Base-by-base conservation (phyloP, 1,140 invertebrate genomes). In the Pseudomyrmex gracilis region DNA sequence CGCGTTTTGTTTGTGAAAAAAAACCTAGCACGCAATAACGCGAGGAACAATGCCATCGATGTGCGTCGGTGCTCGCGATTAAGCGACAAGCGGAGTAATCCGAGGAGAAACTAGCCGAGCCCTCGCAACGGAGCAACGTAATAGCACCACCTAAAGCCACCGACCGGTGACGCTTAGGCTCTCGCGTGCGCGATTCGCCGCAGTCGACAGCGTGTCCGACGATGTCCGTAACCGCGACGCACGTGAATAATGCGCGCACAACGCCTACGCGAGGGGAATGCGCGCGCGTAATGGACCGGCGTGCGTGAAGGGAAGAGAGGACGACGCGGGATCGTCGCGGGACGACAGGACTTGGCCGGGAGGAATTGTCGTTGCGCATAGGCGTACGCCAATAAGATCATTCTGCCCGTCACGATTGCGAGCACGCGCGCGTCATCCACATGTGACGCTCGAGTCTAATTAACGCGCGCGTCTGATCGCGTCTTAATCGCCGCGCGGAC, bases 221-320 rank as follows among this genome's bases (percentile, higher is more conserved):
- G 70, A 77, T 84, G 80, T 82, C 84, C 77, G 66, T 66, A 64
- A 85, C 73, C 78, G 82, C 86, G 34, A 86, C 73, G 87, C 83
- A 73, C 82, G 88, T 89, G 87, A 86, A 82, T 89, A 87, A 88
- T 89, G 87, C 76, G 71, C 80, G 49, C 61, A 73, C 34, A 34
- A 34, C 87, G 77, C 87, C 88, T 63, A 89, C 80, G 82, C 70
- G 68, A 51, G 70, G 24, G 63, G 67, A 73, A 61, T 49, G 58
- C 80, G 49, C 34, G 82, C 24, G 85, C 82, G 64, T 87, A 87
- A 87, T 87, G 60, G 86, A 66, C 60, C 34, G 83, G 47, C 55
- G 58, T 45, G 71, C 64, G 47, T 73, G 82, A 78, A 77, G 53
- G 63, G 53, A 66, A 77, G 82, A 68, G 20, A 68, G 20, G 55